Conservation (phyloP, 2,888 invertebrate genomes). For the Trypoxylon attenuatum region DNA sequence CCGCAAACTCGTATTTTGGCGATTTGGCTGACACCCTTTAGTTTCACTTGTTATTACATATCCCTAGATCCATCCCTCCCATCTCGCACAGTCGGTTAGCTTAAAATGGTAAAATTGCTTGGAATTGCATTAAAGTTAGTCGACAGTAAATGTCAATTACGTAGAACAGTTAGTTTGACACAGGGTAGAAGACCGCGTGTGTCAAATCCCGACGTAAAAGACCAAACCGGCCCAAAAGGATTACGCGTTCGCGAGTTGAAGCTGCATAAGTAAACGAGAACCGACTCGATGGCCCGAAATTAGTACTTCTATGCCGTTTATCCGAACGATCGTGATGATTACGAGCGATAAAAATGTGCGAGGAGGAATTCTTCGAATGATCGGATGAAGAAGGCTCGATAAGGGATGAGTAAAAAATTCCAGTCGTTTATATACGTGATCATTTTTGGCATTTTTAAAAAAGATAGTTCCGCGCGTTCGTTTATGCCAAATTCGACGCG, state of each 20-base stretch:
- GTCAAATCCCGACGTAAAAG: no score
- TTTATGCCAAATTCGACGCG: no score
- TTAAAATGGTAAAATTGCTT: constrained; percentile 22
- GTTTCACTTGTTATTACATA: constrained; percentile 27
- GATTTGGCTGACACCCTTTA: constrained; percentile 50
- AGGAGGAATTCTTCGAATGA: background rate
- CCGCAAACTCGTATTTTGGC: constrained; percentile 62
- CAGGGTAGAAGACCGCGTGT: no score
- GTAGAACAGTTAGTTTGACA: constrained; percentile 5
- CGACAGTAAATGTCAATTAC: no score
- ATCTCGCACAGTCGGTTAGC: constrained; percentile 22
- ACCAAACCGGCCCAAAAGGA: no score
- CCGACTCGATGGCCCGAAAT: no score
- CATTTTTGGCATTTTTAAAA: constrained; percentile 34
- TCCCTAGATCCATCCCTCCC: constrained; percentile 29
- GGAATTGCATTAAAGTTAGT: no score
- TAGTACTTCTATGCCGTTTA: no score
- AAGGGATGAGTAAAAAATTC: constrained; percentile 29
- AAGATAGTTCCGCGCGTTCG: constrained; percentile 37
- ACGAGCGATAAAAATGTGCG: background rate
- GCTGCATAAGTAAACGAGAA: no score
- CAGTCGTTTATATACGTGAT: constrained; percentile 34
- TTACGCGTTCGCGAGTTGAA: background rate
- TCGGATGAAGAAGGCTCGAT: constrained; percentile 26
- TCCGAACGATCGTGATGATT: no score